Conservation (phyloP, 2,113 vertebrate genomes). For the Onychorhynchus coronatus region DNA sequence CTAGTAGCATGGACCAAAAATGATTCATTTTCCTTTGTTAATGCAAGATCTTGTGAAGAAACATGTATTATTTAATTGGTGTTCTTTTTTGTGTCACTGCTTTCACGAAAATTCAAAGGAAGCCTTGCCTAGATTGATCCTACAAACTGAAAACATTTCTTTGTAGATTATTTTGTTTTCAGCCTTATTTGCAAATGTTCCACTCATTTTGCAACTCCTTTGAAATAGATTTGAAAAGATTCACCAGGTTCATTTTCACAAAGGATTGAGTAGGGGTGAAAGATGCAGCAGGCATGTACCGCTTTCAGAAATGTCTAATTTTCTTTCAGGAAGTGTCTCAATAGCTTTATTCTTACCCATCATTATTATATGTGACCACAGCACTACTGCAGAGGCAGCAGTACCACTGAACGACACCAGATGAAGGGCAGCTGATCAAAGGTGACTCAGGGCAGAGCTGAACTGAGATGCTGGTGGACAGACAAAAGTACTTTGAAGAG, state of each 20-base stretch:
- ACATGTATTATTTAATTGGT: not conserved
- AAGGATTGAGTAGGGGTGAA: not conserved
- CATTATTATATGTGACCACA: not conserved
- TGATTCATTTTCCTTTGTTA: not conserved
- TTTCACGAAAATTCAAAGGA: not conserved
- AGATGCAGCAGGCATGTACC: not conserved
- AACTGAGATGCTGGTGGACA: not conserved
- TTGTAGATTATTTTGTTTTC: not conserved
- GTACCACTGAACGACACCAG: not conserved
- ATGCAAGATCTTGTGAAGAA: not conserved
- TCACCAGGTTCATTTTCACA: not conserved
- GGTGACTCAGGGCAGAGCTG: not conserved
- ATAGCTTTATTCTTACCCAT: not conserved
- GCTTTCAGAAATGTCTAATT: not conserved
- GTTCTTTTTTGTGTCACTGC: not conserved
- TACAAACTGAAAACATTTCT: not conserved
- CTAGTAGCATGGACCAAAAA: not conserved
- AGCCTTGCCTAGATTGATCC: not conserved
- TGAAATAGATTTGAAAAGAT: not conserved
- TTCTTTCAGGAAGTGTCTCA: not conserved
- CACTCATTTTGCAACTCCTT: not conserved
- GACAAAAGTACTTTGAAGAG: not conserved
- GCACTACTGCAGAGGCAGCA: not conserved
- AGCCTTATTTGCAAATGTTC: not conserved
- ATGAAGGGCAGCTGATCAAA: not conserved